Base-by-base conservation (phyloP, 2,797 vertebrate species). In the Picus viridis region DNA sequence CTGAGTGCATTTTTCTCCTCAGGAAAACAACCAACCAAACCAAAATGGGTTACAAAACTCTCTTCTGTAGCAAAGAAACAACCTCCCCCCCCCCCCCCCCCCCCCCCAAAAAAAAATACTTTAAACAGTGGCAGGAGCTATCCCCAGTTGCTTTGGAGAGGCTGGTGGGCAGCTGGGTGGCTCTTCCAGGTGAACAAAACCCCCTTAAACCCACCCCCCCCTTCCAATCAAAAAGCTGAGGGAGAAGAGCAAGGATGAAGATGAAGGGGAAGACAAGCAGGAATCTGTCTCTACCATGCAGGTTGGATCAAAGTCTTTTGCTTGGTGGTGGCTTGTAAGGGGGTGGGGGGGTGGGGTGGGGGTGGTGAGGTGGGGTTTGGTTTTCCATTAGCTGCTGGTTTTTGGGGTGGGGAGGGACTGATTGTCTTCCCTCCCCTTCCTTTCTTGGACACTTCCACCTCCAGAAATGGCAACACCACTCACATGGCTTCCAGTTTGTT, bases 261-360 rank as follows among this genome's bases (percentile, higher is more conserved):
- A 85, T 30, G 12, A 32, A 26, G 79, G 69, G 20, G 41, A 36
- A 57, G 86, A 23, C 58, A 58, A 84, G 82, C 4, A 57, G 80
- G 90, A 84, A 67, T 91, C 73, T 76, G 24, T 85, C 77, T 81
- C 39, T 59, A 80, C 90, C 96, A 97, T 97, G 97, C 97, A 95
- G 95, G 87, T 83, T 89, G 54, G 6, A 47, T 51, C 49, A 51
- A 74, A 76, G 83, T 30, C 32, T n/a, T 84, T 26, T 41, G 85
- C 12, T 45, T n/a, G n/a, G 29, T 39, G 49, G 23, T 17, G 15
- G 10, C 7, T 41, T n/a, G n/a, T n/a, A n/a, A n/a, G n/a, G n/a
- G n/a, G n/a, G n/a, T 29, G 12, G 27, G 5, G 47, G 10, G 19
- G 18, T 19, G 10, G 8, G 47, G 20, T 47, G 45, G 45, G 53